Evolutionary conservation across 2,888 invertebrate genomes (phyloP), one percentile per base, ranked within the genome.

Genomic region (Alloplasta piceator): DNA sequence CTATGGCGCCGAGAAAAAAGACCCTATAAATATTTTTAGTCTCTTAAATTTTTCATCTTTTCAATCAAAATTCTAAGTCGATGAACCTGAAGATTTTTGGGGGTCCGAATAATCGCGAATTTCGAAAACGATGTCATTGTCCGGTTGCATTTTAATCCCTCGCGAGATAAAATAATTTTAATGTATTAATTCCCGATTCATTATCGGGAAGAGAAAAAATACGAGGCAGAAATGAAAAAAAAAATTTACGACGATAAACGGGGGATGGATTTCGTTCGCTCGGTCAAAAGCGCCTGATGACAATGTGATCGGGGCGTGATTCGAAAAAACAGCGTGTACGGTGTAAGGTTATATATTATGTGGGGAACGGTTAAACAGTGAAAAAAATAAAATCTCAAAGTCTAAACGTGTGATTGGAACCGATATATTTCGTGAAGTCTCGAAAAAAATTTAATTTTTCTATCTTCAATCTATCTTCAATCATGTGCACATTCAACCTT

Each of bases 201-300:
- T 52, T 12, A 12, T 14, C 12, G 6, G 12, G 14, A 16, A 12
- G 14, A 52, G 6, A 52, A 52, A 12, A 12, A 52, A 12, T 14
- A 12, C 14, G n/a, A 16, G 7, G 12, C 1, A 56, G 26, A 6
- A 56, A 36, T 36, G 4, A 39, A 10, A 60, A 50, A 36, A 66
- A 14, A 60, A 50, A 67, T 14, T 41, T 7, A 63, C 50, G 80
- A 61, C 75, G 80, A 68, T 61, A 72, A n/a, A 26, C 26, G 26
- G 26, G 58, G 72, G 68, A 79, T 67, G 61, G 26, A 26, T 74
- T 81, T 77, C 76, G 81, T 83, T 83, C 81, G 83, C 83, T 81
- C 81, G 83, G 81, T 83, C 79, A 81, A 83, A 52, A 81, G 83
- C 80, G 76, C 73, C 77, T 66, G 74, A 71, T 73, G 80, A 77